Base-by-base conservation (phyloP, 2,113 vertebrate species). In the Apodemus speciosus region DNA sequence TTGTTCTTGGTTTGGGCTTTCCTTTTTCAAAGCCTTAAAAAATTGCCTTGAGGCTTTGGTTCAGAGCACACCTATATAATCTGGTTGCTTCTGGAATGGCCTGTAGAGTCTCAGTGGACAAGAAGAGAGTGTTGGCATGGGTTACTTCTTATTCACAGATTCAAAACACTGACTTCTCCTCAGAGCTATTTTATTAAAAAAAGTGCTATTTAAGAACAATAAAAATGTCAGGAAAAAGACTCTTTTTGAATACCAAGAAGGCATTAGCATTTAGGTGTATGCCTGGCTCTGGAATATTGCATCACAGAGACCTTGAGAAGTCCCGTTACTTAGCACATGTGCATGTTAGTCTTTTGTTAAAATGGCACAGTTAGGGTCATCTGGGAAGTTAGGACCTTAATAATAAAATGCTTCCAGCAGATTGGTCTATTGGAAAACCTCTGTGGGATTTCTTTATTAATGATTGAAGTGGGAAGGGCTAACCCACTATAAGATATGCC, bases 291-390 rank as follows among this genome's bases (percentile, higher is more conserved):
- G 94, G 58, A 96, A 79, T 95, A 94, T 85, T 40, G 56, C 96
- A 94, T 72, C 88, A 89, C 72, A 83, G 95, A 91, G 95, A 95
- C 79, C 94, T 85, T 73, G 88, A 97, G 95, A 97, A 98, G 91
- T 53, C 66, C 80, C 53, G 15, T 94, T 88, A 84, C 73, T 96
- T 94, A 53, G 20, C 49, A 46, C 43, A 27, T 75, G 23, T 46
- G 23, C 10, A 43, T 79, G 86, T 60, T 96, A 75, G 43, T 4
- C 13, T 30, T 46, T 73, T 75, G 11, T 30, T 75, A 75, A 46
- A 13, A 27, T 46, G 23, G 23, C 72, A 75, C 4, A 46, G 40
- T 46, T 75, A 75, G 2, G 40, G 40, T 75, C 23, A 27, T 75
- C 23, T 75, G 23, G 23, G 40, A 75, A 75, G 40, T 43, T 2